These are phyloP conservation scores for Lophura swinhoii DNA, from an alignment of 2,797 vertebrate species.

Conservation along the genomic window DNA sequence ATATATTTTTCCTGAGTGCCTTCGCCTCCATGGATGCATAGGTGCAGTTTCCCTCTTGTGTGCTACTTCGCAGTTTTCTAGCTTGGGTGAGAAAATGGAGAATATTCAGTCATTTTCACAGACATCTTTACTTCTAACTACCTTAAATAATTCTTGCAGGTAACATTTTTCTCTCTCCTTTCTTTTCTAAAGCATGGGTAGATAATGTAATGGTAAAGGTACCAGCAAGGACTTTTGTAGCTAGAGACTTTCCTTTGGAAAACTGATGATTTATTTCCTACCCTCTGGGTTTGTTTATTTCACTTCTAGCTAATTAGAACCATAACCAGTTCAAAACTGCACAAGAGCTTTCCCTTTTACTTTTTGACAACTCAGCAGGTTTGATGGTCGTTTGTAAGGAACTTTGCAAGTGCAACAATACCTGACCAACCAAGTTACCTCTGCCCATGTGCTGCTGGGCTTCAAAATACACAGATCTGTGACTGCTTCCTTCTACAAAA, in stretches of 20 bases:
- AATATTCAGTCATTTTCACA: background rate
- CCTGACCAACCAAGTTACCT: background rate
- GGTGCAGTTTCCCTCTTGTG: fast-evolving
- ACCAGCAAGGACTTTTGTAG: background rate
- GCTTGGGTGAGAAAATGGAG: background rate
- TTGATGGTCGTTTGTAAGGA: background rate
- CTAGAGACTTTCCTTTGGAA: background rate
- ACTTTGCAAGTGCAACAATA: background rate
- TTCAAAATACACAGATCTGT: background rate
- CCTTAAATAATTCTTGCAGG: background rate
- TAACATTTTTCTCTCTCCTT: background rate
- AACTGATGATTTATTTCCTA: background rate
- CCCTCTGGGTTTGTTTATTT: background rate
- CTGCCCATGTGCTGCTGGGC: background rate
- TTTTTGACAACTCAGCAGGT: background rate
- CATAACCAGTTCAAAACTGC: background rate
- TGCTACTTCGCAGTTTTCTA: background rate
- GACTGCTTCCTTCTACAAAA: background rate
- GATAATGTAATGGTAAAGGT: background rate
- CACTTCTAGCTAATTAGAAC: background rate
- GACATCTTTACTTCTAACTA: background rate
- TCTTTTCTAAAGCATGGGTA: background rate
- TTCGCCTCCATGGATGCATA: background rate
- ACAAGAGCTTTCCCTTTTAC: background rate
- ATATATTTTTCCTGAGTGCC: background rate